These are phyloP conservation scores for Clanis bilineata DNA, from an alignment of 2,888 invertebrate genomes.

Conservation along the genomic window DNA sequence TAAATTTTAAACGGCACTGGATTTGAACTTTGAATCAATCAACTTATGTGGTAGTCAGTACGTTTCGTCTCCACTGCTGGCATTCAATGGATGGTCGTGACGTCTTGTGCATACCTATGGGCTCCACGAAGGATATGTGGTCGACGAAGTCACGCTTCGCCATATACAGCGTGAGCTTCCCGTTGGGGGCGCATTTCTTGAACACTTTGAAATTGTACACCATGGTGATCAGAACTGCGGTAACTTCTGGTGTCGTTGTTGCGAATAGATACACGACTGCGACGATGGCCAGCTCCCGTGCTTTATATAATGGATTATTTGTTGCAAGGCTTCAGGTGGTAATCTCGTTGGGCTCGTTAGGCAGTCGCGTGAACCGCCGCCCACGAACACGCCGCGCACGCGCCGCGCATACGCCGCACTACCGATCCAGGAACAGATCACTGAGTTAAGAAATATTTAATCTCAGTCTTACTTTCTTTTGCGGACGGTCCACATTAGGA, in stretches of 20 bases:
- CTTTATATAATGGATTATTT: slow-evolving; percentile 66
- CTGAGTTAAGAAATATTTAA: too few relatives aligned
- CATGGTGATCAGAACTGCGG: slow-evolving; percentile 78
- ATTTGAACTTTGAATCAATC: too few relatives aligned
- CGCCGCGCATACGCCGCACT: not conserved
- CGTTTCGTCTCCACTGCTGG: not conserved
- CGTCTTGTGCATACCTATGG: slow-evolving; percentile 82
- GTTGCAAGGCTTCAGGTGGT: slow-evolving; percentile 58
- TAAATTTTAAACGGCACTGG: too few relatives aligned
- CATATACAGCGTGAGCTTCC: slow-evolving; percentile 92
- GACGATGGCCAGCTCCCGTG: slow-evolving; percentile 13
- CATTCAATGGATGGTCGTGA: too few relatives aligned
- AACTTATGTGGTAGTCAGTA: too few relatives aligned
- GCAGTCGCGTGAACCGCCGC: slow-evolving; percentile 37
- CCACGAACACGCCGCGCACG: not conserved
- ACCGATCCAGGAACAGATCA: too few relatives aligned
- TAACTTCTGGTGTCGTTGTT: slow-evolving; percentile 18
- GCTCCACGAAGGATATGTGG: slow-evolving; percentile 92
- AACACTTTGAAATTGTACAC: slow-evolving; percentile 95
- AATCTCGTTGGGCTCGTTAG: slow-evolving; percentile 64
- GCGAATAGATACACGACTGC: slow-evolving; percentile 15
- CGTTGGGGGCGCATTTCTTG: slow-evolving; percentile 94
- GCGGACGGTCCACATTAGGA: too few relatives aligned
- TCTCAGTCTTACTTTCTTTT: too few relatives aligned
- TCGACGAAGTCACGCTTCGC: slow-evolving; percentile 94